Percentiles rank a stretch among this genome's conserved stretches.
phyloP scores from a whole-genome alignment of 92 coral and sea anemone genomes.

The Pocillopora grandis region DNA sequence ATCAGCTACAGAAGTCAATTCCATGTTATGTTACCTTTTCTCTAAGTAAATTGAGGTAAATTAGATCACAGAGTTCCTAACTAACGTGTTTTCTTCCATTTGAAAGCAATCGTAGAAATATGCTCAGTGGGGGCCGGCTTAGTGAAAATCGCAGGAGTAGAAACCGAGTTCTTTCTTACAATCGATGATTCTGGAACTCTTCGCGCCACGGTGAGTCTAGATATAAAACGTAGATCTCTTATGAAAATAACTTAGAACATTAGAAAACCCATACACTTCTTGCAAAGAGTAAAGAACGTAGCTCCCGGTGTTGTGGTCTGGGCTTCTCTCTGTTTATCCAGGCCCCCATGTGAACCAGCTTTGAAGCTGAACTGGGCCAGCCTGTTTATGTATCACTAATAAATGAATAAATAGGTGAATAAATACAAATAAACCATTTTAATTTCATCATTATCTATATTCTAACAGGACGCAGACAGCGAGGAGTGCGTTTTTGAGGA shows the following conservation, averaged over 20 bases:
- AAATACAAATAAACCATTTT: neutral
- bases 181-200: slow-evolving; percentile 80
- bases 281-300: no score
- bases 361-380: no score
- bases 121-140: slow-evolving; percentile 85
- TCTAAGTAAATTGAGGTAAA: neutral
- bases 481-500: slow-evolving; percentile 83
- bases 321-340: no score
- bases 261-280: no score
- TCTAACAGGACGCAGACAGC: slow-evolving; percentile 73
- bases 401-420: no score
- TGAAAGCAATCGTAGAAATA: slow-evolving; percentile 74
- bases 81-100: neutral
- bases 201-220: slow-evolving; percentile 72
- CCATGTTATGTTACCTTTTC: neutral
- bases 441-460: neutral
- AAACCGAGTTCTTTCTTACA: slow-evolving; percentile 75
- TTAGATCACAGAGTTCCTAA: neutral
- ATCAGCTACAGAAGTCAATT: no score
- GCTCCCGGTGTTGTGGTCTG: no score
- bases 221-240: neutral
- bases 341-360: no score
- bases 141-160: slow-evolving; percentile 79
- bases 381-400: no score
- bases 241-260: no score